Conservation (phyloP, 2,113 vertebrate species). For the Neogale vison region DNA sequence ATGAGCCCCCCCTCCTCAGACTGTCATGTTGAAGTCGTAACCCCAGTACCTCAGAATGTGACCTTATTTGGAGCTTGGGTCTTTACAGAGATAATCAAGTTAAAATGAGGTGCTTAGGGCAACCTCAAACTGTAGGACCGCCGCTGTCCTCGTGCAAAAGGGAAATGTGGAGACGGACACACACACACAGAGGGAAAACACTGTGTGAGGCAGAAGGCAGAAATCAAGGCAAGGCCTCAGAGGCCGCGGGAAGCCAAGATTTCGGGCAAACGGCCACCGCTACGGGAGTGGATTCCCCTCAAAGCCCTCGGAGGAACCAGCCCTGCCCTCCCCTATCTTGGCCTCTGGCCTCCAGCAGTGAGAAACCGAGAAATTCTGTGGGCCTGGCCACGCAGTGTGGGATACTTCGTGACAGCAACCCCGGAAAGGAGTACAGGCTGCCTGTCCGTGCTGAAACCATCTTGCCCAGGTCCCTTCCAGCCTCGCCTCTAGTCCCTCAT, state of each 20-base stretch:
- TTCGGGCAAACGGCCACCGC: accelerated
- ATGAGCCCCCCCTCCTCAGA: not conserved
- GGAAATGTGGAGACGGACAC: not conserved
- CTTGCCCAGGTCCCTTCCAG: not conserved
- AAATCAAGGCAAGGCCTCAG: accelerated
- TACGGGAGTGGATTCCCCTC: not conserved
- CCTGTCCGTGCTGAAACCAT: not conserved
- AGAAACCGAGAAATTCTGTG: not conserved
- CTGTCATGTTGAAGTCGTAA: not conserved
- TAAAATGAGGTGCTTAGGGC: too few species aligned
- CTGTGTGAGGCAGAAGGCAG: not conserved
- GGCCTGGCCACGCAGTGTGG: not conserved
- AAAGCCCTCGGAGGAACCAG: too few species aligned
- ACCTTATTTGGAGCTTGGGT: not conserved
- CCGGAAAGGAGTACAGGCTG: too few species aligned
- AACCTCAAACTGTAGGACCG: not conserved
- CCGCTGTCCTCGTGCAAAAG: not conserved
- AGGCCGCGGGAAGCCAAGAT: not conserved
- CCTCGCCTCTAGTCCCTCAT: not conserved
- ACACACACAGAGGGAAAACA: accelerated
- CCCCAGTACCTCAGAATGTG: not conserved
- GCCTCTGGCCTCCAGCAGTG: not conserved
- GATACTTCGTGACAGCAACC: not conserved
- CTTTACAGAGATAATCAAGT: not conserved
- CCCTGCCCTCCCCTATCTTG: not conserved